A percentile compares a stretch with the other conserved stretches of the same genome.
Conservation (phyloP, 2,888 invertebrate genomes). For the Xylophagus ater region DNA sequence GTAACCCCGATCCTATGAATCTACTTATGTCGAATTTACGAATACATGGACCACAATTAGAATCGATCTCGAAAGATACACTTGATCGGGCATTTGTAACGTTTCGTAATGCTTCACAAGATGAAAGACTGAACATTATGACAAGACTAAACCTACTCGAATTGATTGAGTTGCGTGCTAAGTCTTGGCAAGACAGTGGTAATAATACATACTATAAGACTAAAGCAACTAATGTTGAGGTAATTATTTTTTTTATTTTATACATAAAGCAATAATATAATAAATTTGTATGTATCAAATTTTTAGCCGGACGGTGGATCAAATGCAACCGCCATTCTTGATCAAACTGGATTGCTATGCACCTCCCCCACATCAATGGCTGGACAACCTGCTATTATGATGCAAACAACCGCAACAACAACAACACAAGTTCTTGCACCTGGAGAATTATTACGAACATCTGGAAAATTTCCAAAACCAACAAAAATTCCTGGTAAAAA, state of each 20-base stretch:
- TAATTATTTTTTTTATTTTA: slow-evolving; percentile 20
- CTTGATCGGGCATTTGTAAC: slow-evolving; percentile 74
- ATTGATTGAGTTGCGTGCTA: slow-evolving; percentile 84
- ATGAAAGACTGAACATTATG: slow-evolving; percentile 73
- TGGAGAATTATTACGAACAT: slow-evolving; percentile 76
- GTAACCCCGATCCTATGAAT: slow-evolving; percentile 62
- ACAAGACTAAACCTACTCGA: slow-evolving; percentile 82
- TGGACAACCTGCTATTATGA: too few relatives aligned
- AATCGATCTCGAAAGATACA: slow-evolving; percentile 73
- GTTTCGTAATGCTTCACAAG: slow-evolving; percentile 81
- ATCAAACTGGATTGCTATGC: slow-evolving; percentile 40
- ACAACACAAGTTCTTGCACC: slow-evolving; percentile 55
- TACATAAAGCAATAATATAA: too few relatives aligned
- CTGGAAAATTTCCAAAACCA: slow-evolving; percentile 79
- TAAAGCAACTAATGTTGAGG: slow-evolving; percentile 51
- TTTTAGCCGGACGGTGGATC: slow-evolving; percentile 22
- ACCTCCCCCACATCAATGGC: slow-evolving; percentile 45
- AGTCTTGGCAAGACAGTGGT: slow-evolving; percentile 80
- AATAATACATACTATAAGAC: slow-evolving; percentile 75
- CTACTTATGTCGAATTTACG: slow-evolving; percentile 72
- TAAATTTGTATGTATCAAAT: slow-evolving; percentile 11
- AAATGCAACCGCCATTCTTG: slow-evolving; percentile 20
- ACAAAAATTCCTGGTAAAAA: slow-evolving; percentile 86
- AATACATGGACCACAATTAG: slow-evolving; percentile 67
- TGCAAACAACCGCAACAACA: too few relatives aligned